Evolutionary conservation across 1,140 invertebrate species (phyloP).

Genomic region (Campoletis sonorensis): DNA sequence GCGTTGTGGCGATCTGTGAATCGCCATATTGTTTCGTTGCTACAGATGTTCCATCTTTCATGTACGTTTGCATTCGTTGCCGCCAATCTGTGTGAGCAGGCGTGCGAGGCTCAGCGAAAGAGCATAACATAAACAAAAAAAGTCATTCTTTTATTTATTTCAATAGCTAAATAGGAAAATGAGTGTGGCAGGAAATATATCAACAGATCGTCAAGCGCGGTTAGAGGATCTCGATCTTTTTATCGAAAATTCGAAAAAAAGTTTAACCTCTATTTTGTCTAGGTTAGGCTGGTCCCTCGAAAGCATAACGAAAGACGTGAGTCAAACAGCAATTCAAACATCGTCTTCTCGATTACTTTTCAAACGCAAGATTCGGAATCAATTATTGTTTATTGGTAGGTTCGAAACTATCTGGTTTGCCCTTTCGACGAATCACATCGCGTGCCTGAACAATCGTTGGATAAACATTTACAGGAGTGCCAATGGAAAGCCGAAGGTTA

Average conservation of each 20-base stretch:
- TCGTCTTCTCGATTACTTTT: not conserved
- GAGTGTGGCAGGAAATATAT: not conserved
- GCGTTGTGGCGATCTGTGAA: too few species aligned
- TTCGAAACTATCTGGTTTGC: constrained; percentile 59
- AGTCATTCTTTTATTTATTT: too few species aligned
- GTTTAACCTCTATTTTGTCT: constrained; percentile 50
- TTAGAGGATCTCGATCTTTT: constrained; percentile 55
- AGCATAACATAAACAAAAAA: too few species aligned
- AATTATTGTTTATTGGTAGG: constrained; percentile 15
- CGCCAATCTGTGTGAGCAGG: too few species aligned
- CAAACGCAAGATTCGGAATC: not conserved
- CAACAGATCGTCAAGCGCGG: constrained; percentile 47
- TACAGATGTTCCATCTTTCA: too few species aligned
- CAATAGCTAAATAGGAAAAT: too few species aligned
- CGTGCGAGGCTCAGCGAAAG: too few species aligned
- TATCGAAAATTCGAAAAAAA: constrained; percentile 49
- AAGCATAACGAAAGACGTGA: constrained; percentile 56
- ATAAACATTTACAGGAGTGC: constrained; percentile 74
- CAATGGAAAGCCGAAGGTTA: constrained; percentile 76
- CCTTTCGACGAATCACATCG: constrained; percentile 74
- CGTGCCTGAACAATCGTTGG: constrained; percentile 67
- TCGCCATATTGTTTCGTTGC: too few species aligned
- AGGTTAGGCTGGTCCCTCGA: constrained; percentile 58
- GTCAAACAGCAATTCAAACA: constrained; percentile 5
- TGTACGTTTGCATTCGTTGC: too few species aligned